Base-by-base conservation (phyloP, 2,888 invertebrate genomes). In the Branchellion lobata region DNA sequence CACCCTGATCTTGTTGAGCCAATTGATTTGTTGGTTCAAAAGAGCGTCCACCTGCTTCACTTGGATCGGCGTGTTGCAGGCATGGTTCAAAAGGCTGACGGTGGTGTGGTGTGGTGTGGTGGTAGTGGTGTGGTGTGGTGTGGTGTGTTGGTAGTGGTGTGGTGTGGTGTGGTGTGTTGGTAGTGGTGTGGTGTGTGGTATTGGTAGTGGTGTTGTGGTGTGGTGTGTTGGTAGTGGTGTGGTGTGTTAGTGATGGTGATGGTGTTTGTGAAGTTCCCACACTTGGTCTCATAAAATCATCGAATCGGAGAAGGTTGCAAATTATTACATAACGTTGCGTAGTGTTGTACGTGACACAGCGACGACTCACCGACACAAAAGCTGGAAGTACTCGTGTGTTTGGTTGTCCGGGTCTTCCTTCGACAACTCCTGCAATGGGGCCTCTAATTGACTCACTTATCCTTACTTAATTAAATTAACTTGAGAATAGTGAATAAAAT, bases 381-480 rank as follows among this genome's bases (percentile, higher is more conserved):
- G 89, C 87, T 90, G 90, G 88, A 94, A 91, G 88, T 93, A 92
- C 89, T 94, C 92, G 88, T 92, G 90, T 84, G 93, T 91, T 88
- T 93, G 91, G 82, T 91, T 89, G 82, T 93, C 91, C 89, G 92
- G 89, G 82, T 92, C 90, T 86, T 90, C 61, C n/a, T 57, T 57
- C 24, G 61, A 57, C 3, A 57, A n/a, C 61, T 57, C 61, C 61
- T 57, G 24, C 21, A n/a, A 24, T 57, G 5, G 61, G n/a, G n/a
- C n/a, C n/a, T n/a, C n/a, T n/a, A n/a, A n/a, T n/a, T n/a, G n/a
- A n/a, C n/a, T n/a, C n/a, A n/a, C n/a, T n/a, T n/a, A n/a, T n/a
- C n/a, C n/a, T n/a, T n/a, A n/a, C n/a, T n/a, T n/a, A n/a, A n/a
- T n/a, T n/a, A n/a, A n/a, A n/a, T n/a, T n/a, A n/a, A n/a, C n/a